These are phyloP conservation scores for Neogale vison DNA, from an alignment of 2,113 vertebrate species.

Conservation along the genomic window DNA sequence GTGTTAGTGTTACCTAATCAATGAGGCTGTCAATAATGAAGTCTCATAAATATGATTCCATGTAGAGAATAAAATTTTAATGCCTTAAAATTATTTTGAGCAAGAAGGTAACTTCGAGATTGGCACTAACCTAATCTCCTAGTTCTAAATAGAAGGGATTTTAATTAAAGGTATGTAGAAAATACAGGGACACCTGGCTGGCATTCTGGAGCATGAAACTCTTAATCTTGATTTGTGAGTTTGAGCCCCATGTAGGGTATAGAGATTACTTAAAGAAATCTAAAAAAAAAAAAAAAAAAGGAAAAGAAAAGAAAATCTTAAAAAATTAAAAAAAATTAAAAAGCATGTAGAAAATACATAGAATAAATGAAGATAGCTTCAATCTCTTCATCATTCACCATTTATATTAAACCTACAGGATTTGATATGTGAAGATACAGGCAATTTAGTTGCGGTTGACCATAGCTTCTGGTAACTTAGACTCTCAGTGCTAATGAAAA, in stretches of 20 bases:
- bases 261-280: background rate
- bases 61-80: background rate
- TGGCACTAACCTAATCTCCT: background rate
- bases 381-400: background rate
- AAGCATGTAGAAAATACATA: background rate
- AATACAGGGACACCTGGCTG: background rate
- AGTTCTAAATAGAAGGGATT: background rate
- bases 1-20: background rate
- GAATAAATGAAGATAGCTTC: background rate
- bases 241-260: background rate
- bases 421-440: background rate
- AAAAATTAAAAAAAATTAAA: background rate
- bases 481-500: background rate
- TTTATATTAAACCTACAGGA: background rate
- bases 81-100: background rate
- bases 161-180: background rate
- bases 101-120: background rate
- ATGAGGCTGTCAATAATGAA: background rate
- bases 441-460: background rate
- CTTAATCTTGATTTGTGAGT: background rate
- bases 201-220: background rate
- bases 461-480: background rate
- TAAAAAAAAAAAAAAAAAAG: background rate
- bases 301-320: too few relatives aligned
- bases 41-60: background rate